Evolutionary conservation across 2,888 invertebrate species (phyloP), one percentile per base, ranked within the genome.

Genomic region (Amphimallon solstitiale): DNA sequence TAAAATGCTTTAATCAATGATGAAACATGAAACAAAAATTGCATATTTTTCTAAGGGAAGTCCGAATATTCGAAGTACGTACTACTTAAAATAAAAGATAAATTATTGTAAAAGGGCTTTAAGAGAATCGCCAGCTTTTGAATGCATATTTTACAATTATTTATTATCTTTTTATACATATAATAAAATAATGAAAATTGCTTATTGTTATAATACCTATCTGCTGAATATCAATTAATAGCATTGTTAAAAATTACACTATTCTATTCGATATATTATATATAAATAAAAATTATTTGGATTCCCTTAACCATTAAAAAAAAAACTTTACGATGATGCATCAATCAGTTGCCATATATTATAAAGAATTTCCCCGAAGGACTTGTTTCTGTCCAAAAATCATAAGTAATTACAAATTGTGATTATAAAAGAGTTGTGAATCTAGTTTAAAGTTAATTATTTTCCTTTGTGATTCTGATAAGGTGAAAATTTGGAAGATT

Each of bases 41-140:
- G 79, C 78, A 79, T 81, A 80, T 82, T 81, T 81, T 82, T 81
- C 65, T 72, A 74, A 68, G 9, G 51, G 48, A 40, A 63, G 51
- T 63, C 49, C 67, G 52, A 61, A 59, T 12, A 15, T 29, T 43
- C 14, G 7, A 14, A 15, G 3, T 43, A 43, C 29, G 6, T 29
- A 43, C 43, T 15, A 34, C n/a, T 19, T 19, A 19, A 40, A 56
- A 59, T 23, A 37, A 52, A 37, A 40, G 14, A 51, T 35, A 9
- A 10, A 17, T 35, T 43, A 43, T 59, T 45, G 45, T 15, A 43
- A 10, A 45, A n/a, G n/a, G 14, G 2, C 15, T 40, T 45, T 29
- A 45, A 59, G 17, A 59, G 43, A 43, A 45, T 59, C 56, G 56
- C 43, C 56, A 59, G 56, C 45, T 59, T 59, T 29, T 59, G 15